These are phyloP conservation scores for Manis pentadactyla DNA, from an alignment of 2,797 vertebrate species.

Conservation along the genomic window DNA sequence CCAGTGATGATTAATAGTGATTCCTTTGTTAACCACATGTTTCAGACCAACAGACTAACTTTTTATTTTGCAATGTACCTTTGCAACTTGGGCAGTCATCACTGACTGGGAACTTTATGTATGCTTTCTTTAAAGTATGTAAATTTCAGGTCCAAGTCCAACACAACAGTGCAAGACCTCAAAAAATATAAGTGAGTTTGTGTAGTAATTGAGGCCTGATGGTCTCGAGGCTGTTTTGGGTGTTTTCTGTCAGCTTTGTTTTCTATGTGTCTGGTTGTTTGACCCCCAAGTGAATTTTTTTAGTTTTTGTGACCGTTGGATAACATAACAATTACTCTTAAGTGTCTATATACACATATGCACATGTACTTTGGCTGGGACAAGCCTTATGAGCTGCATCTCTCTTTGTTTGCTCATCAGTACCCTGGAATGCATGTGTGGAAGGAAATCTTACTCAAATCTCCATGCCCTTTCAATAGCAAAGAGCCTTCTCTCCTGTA, in stretches of 20 bases:
- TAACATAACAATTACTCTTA: neutral
- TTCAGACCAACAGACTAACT: conserved; percentile 13
- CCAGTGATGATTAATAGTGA: neutral
- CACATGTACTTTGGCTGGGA: neutral
- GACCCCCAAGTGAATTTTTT: conserved; percentile 27
- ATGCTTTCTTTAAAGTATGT: neutral
- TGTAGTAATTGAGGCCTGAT: neutral
- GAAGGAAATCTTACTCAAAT: conserved; percentile 39
- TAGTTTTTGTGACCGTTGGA: conserved; percentile 36
- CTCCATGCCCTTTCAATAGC: neutral
- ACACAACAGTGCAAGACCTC: neutral
- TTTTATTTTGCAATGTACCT: neutral
- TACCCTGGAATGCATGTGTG: neutral
- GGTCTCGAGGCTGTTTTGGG: neutral
- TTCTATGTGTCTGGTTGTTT: neutral
- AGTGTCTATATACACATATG: neutral
- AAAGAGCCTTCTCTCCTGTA: neutral
- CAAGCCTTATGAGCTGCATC: neutral
- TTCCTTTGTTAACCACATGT: conserved; percentile 41
- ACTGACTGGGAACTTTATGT: conserved; percentile 25
- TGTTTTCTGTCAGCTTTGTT: conserved; percentile 56
- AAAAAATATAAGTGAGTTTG: neutral
- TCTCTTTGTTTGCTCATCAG: conserved; percentile 7
- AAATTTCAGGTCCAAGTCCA: neutral
- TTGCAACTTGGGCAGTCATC: neutral